Base-by-base conservation (phyloP, 2,888 invertebrate species). In the Platerodrilus igneus region DNA sequence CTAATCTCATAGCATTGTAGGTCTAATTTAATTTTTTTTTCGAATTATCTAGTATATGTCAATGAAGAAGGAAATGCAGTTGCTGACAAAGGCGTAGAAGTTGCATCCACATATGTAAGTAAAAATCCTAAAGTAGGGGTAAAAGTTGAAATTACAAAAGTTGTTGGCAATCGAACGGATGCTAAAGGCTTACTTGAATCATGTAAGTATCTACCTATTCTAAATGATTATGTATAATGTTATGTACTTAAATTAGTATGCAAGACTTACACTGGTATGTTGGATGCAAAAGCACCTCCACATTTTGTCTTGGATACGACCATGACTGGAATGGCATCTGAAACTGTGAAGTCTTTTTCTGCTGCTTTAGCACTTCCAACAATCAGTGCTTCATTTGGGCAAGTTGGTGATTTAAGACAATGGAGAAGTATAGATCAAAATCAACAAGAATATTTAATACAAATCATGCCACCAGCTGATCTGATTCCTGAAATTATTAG, bases 381-480 rank as follows among this genome's bases (percentile, higher is more conserved):
- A 1, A 75, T 92, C 27, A 85, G 86, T 41, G 84, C 85, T 0
- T 88, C 90, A 4, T 91, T 85, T 59, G 92, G 92, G 0, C 87
- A 89, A 63, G 77, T 79, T 23, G 88, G 86, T 0, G 91, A 91
- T 67, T 68, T 91, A 28, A 65, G 86, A 32, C 85, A 87, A 59
- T 92, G 92, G 92, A 75, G 86, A 17, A 77, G 81, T 46, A 68
- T 91, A 37, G 76, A 78, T 34, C 73, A 73, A 1, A 77, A 78
- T 37, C 83, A 89, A 59, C 75, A 77, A 34, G 79, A 80, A 52
- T 91, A 84, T 67, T 69, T 92, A 16, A 70, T 92, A 5, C 91
- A 91, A 70, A 75, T 90, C 22, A 81, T 81, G 71, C 90, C 92
- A 0, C 92, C 92, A 0, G 84, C 85, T 0, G 91, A 91, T 59